Evolutionary conservation across 2,113 vertebrate genomes (phyloP), one percentile per base, ranked within the genome.

Genomic region (Mirza zaza): DNA sequence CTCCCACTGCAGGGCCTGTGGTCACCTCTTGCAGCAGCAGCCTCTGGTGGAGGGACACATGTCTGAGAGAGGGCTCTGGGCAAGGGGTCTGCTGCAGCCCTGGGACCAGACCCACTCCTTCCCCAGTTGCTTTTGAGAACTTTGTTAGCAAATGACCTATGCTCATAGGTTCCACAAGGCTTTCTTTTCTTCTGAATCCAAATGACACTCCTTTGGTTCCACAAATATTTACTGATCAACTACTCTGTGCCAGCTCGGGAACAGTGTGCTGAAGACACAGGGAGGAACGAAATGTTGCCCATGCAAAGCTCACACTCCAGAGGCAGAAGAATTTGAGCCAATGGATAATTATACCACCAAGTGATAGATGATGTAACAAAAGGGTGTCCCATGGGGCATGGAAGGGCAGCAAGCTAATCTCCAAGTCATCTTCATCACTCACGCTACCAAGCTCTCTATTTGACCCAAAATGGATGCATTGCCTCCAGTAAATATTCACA

Each of bases 11-110:
- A 42, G 29, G 52, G 29, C 18, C 9, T 0, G 2, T 1, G 1
- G 13, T 8, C 5, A 17, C 77, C 9, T 91, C 34, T 45, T 32
- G 61, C 11, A 76, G 23, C 65, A 17, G 10, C 48, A 45, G 32
- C 9, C 18, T 57, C 15, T 61, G 55, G 36, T 59, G 9, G 6
- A 81, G 36, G 9, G 4, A 2, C 4, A 0, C 18, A 1, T 0
- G 3, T n/a, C 4, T 14, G 39, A 39, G 57, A 52, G 6, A 9
- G 25, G 20, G 34, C 8, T 12, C 14, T 1, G 8, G 61, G 48
- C 23, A 18, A 21, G 76, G 34, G 93, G 84, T 48, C 82, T n/a
- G 61, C 14, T 36, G 81, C 6, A 25, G 17, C n/a, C 20, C 1
- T 1, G 0, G 71, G 15, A 8, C 39, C 32, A 65, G 55, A n/a